phyloP scores from a whole-genome alignment of 1,140 invertebrate species.

The Bombus impatiens region DNA sequence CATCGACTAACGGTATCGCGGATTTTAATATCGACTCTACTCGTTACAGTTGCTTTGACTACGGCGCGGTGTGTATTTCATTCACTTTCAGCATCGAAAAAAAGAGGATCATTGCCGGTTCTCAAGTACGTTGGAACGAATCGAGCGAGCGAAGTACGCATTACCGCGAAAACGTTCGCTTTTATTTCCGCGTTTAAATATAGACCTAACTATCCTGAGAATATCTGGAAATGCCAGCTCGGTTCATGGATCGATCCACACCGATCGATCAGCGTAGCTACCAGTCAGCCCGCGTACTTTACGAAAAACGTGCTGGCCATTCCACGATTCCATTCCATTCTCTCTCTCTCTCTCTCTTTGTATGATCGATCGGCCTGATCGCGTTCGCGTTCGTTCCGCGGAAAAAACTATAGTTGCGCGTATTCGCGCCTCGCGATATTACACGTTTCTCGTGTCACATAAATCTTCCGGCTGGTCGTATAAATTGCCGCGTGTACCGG shows the following conservation, averaged over 20 bases:
- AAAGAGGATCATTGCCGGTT: background rate
- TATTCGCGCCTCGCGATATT: constrained; percentile 46
- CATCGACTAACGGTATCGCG: background rate
- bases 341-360: too few species aligned
- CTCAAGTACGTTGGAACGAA: background rate
- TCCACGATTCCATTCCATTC: background rate
- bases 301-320: constrained; percentile 14
- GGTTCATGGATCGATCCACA: background rate
- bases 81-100: background rate
- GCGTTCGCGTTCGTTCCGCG: background rate
- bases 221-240: background rate
- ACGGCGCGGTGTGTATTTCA: background rate
- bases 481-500: constrained; percentile 38
- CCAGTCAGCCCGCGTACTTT: background rate
- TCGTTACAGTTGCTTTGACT: background rate
- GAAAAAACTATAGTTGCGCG: constrained; percentile 42
- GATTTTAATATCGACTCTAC: background rate
- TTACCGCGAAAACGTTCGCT: background rate
- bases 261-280: constrained; percentile 17
- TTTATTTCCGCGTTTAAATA: constrained; percentile 47
- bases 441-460: constrained; percentile 35
- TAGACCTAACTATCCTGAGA: background rate
- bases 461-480: constrained; percentile 47
- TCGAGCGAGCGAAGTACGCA: background rate
- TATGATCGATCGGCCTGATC: constrained; percentile 21